Percentiles rank a stretch among this genome's conserved stretches.
Evolutionary conservation across 2,888 invertebrate genomes (phyloP).

Genomic region (Machimus atricapillus): DNA sequence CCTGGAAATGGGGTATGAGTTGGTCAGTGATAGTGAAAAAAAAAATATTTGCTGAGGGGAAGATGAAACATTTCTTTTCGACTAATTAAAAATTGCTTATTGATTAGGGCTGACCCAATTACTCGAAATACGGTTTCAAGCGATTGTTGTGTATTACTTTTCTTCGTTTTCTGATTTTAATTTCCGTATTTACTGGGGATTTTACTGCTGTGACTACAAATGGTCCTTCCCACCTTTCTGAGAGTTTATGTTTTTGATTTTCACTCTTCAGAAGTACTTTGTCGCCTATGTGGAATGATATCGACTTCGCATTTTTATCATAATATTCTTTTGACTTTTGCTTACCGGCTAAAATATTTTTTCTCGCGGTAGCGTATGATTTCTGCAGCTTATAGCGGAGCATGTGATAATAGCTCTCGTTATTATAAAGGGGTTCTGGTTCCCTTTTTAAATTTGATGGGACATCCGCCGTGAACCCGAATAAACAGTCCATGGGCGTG

Average conservation of each 20-base stretch:
- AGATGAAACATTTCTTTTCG: too few relatives aligned
- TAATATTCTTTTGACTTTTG: not conserved
- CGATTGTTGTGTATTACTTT: too few relatives aligned
- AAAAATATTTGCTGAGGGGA: too few relatives aligned
- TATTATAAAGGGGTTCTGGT: not conserved
- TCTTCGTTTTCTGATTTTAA: too few relatives aligned
- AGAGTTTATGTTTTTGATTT: not conserved
- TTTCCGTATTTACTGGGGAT: too few relatives aligned
- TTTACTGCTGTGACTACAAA: too few relatives aligned
- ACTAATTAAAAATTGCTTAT: too few relatives aligned
- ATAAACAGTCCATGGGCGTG: not conserved
- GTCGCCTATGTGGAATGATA: not conserved
- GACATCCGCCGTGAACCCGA: not conserved
- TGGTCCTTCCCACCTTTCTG: not conserved
- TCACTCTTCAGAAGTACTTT: not conserved
- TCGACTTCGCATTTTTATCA: not conserved
- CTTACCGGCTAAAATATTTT: not conserved
- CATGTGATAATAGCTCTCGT: not conserved
- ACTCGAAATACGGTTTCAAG: too few relatives aligned
- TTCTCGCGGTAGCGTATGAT: not conserved
- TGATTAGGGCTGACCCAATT: too few relatives aligned
- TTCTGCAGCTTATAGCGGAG: not conserved
- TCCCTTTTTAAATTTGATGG: not conserved
- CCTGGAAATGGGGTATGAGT: too few relatives aligned
- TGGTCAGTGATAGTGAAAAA: too few relatives aligned